These are phyloP conservation scores for Aphrophora alni DNA, from an alignment of 2,888 invertebrate species.

Conservation along the genomic window DNA sequence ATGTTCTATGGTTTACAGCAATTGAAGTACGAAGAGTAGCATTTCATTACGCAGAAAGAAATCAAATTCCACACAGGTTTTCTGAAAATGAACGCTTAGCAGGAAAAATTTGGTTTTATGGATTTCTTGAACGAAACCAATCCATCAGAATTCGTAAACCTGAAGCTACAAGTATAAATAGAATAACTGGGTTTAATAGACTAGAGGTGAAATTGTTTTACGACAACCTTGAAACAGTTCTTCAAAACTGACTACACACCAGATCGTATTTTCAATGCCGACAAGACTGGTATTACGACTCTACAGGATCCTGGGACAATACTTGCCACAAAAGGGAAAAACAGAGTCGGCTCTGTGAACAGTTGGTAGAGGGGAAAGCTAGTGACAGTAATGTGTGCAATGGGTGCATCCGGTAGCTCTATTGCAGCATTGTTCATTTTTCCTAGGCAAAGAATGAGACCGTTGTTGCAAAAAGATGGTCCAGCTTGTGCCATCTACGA, in stretches of 20 bases:
- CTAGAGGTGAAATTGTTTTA: not conserved
- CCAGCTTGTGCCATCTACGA: constrained; percentile 10
- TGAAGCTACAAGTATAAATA: constrained; percentile 17
- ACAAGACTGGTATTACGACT: too few relatives aligned
- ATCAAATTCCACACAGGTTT: constrained; percentile 39
- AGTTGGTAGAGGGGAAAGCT: constrained; percentile 4
- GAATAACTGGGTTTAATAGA: not conserved
- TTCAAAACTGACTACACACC: too few relatives aligned
- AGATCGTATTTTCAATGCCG: too few relatives aligned
- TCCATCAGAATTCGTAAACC: constrained; percentile 1
- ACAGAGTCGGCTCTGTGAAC: too few relatives aligned
- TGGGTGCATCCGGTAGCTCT: constrained; percentile 3
- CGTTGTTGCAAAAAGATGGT: constrained; percentile 44
- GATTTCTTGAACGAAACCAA: constrained; percentile 3
- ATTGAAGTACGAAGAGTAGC: constrained; percentile 40
- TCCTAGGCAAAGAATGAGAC: constrained; percentile 56
- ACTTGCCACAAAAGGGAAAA: too few relatives aligned
- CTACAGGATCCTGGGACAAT: too few relatives aligned
- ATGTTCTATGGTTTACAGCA: constrained; percentile 32
- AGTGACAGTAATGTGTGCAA: constrained; percentile 3
- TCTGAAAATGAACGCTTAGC: constrained; percentile 17
- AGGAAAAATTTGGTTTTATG: constrained; percentile 6
- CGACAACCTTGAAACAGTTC: too few relatives aligned
- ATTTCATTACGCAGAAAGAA: constrained; percentile 33
- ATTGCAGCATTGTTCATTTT: constrained; percentile 6